Percentiles rank a stretch among this genome's conserved stretches.
Conservation (phyloP, 2,888 invertebrate species). For the Tetranychus truncatus region DNA sequence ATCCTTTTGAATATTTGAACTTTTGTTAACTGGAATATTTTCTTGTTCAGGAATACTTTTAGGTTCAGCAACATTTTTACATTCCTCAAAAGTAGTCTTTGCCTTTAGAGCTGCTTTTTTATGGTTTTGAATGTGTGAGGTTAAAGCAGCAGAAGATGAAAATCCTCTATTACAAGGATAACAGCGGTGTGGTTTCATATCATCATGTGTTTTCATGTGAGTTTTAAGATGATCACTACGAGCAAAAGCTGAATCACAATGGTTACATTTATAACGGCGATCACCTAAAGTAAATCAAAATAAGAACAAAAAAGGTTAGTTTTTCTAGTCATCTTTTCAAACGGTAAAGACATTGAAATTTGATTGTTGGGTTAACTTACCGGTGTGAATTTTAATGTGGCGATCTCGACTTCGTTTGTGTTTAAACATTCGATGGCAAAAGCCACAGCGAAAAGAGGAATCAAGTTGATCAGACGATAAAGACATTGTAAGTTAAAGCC, state of each 20-base stretch:
- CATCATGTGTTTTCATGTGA: constrained; percentile 86
- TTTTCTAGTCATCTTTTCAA: not conserved
- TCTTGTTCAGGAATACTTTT: not conserved
- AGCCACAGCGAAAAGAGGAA: constrained; percentile 44
- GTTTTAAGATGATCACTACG: constrained; percentile 85
- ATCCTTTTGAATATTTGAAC: not conserved
- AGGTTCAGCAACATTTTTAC: not conserved
- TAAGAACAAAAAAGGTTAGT: not conserved
- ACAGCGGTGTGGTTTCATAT: constrained; percentile 78
- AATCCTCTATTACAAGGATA: constrained; percentile 75
- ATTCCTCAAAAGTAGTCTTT: not conserved
- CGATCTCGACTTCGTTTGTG: constrained; percentile 83
- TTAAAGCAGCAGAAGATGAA: constrained; percentile 67
- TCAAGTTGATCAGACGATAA: too few species aligned
- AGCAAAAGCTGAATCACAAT: constrained; percentile 79
- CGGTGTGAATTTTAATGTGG: constrained; percentile 79
- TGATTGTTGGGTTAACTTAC: constrained; percentile 2
- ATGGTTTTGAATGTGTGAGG: constrained; percentile 60
- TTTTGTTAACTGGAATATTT: not conserved
- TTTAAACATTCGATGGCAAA: constrained; percentile 76
- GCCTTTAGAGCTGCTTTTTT: constrained; percentile 14
- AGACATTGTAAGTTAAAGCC: too few species aligned
- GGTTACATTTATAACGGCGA: constrained; percentile 68
- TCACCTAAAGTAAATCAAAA: constrained; percentile 38
- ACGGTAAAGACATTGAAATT: not conserved